A percentile compares a stretch with the other conserved stretches of the same genome.
Conservation (phyloP, 2,888 invertebrate genomes). For the Epiblema foenella region DNA sequence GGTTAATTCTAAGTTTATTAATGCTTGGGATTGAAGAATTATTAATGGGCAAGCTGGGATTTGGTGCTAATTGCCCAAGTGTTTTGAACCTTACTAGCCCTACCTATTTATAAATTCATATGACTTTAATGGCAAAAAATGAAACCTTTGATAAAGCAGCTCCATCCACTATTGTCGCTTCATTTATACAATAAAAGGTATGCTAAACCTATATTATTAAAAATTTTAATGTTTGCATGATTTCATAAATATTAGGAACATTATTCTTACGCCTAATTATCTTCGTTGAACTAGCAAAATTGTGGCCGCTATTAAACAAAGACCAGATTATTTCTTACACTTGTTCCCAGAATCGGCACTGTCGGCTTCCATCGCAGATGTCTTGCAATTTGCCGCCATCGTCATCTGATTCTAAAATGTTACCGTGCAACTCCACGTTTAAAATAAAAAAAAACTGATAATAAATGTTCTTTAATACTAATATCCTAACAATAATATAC, state of each 20-base stretch:
- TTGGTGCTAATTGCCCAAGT: not conserved
- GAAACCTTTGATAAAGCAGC: not conserved
- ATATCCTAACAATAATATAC: not conserved
- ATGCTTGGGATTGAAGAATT: slow-evolving; percentile 30
- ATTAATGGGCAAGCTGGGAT: slow-evolving; percentile 23
- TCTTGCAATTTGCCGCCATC: slow-evolving; percentile 48
- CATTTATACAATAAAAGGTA: too few species aligned
- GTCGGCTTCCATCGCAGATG: slow-evolving; percentile 52
- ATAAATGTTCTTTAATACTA: not conserved
- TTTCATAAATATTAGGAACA: not conserved
- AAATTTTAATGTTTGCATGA: too few species aligned
- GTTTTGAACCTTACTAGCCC: too few species aligned
- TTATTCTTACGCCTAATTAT: not conserved
- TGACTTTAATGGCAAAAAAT: slow-evolving; percentile 6
- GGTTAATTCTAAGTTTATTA: slow-evolving; percentile 47
- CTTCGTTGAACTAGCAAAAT: not conserved
- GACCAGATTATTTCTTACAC: slow-evolving; percentile 18
- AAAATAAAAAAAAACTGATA: not conserved
- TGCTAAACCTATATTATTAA: too few species aligned
- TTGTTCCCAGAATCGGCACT: slow-evolving; percentile 45
- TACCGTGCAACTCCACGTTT: slow-evolving; percentile 18
- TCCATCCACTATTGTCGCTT: not conserved
- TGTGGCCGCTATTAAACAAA: slow-evolving; percentile 1
- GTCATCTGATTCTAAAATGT: slow-evolving; percentile 27
- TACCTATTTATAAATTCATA: not conserved